Base-by-base conservation (phyloP, 2,888 invertebrate species). In the Automeris io region DNA sequence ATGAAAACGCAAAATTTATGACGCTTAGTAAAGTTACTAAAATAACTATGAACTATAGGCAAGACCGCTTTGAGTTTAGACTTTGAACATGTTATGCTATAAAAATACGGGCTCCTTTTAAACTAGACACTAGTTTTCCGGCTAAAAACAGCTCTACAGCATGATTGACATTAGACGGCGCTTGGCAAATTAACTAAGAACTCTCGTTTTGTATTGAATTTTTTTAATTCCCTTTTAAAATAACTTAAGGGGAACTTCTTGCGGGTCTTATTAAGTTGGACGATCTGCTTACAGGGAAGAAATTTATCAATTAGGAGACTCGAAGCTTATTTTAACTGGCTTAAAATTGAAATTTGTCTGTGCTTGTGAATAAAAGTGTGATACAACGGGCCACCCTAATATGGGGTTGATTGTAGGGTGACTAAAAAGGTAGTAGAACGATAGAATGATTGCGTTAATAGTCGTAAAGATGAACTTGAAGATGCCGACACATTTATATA, bases 351-450 rank as follows among this genome's bases (percentile, higher is more conserved):
- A 8, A 16, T 8, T 29, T 2, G n/a, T 3, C 3, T 29, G 3
- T 7, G 37, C 39, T 45, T 35, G 39, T 22, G 11, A 11, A 18
- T 37, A 31, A 29, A 31, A 37, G 11, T 31, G 21, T 29, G 29
- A 42, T 39, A 37, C 70, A 74, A 74, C 74, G 73, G 74, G 57
- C 60, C 42, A 39, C 41, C 69, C 70, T 61, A 60, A 68, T 70
- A 73, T 52, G 62, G 66, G 72, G 61, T 54, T 51, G 63, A 58
- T 57, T 53, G 55, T 57, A 58, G 60, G 57, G 58, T 61, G 54
- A 35, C 56, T 49, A 53, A 49, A 43, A 47, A 46, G 43, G 18
- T 31, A 32, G 22, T 37, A 18, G 37, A 13, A 29, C 22, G 22
- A 9, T 22, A 31, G 12, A 35, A 31, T 29, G n/a, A 16, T 37